Percentiles rank a stretch among this genome's conserved stretches.
Evolutionary conservation across 2,113 vertebrate genomes (phyloP).

Genomic region (Onychostoma macrolepis): DNA sequence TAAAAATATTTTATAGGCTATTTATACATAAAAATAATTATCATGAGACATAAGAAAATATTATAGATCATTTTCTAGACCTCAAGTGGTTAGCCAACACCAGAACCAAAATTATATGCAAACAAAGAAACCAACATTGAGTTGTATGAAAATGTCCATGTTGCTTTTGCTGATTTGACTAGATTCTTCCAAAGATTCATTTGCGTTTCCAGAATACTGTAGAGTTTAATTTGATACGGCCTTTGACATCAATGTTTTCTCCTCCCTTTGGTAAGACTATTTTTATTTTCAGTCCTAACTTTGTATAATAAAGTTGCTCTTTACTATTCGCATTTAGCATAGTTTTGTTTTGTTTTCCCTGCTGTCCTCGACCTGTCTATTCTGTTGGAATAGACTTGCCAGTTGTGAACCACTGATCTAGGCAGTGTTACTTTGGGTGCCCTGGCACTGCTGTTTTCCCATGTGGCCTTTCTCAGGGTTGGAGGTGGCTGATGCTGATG

Average conservation of each 20-base stretch:
- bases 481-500: conserved; percentile 18
- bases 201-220: not conserved
- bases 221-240: not conserved
- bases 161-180: not conserved
- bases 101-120: too few species aligned
- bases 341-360: conserved; percentile 1
- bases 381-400: not conserved
- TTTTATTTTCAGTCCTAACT: not conserved
- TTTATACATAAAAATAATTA: too few species aligned
- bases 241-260: not conserved
- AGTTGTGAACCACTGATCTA: not conserved
- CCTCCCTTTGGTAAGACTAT: not conserved
- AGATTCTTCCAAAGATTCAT: not conserved
- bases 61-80: too few species aligned
- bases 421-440: not conserved
- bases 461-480: conserved; percentile 9
- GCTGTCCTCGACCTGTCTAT: not conserved
- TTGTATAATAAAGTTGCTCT: not conserved
- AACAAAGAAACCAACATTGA: too few species aligned
- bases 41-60: too few species aligned
- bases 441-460: not conserved
- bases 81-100: too few species aligned
- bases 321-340: not conserved
- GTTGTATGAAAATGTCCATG: not conserved
- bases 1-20: too few species aligned